Evolutionary conservation across 1,140 invertebrate species (phyloP), one percentile per base, ranked within the genome.

Genomic region (Metaphire vulgaris): DNA sequence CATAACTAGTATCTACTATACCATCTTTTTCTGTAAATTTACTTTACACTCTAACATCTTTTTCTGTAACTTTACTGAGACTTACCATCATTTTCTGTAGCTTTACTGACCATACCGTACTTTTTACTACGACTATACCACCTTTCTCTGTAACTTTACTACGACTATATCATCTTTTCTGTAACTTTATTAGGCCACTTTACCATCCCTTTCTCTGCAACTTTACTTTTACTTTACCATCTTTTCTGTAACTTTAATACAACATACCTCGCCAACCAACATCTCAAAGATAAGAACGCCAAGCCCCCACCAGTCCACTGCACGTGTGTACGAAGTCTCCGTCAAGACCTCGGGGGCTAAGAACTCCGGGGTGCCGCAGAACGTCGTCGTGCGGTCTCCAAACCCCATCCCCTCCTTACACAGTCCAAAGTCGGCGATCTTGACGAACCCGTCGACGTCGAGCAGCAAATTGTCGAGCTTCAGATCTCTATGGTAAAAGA

Each of bases 341-440:
- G 97, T 98, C 21, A 99, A 89, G 16, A 99, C 97, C 89, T 99
- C 98, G 0, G 98, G 97, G 21, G 97, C 96, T 77, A 99, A 88
- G 87, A 99, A 99, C 85, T 99, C 98, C 0, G 98, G 98, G 12
- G 98, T 99, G 26, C 98, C 98, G 86, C 98, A 99, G 85, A 99
- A 99, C 2, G 98, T 99, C 34, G 95, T 89, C 0, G 97, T 99
- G 75, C 94, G 88, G 85, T 99, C 97, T 15, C 94, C 95, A 87
- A 92, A 98, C 26, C 97, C 97, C 94, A 99, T 99, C 28, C 96
- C 95, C 89, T 99, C 98, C 87, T 99, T 99, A 85, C 98, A 99
- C 30, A 99, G 86, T 72, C 98, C 98, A 88, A 99, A 99, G 88
- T 99, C 97, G 69, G 97, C 97, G 80, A 99, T 98, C 78, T 86